Conservation (phyloP, 2,888 invertebrate genomes). For the Scotopteryx bipunctaria region DNA sequence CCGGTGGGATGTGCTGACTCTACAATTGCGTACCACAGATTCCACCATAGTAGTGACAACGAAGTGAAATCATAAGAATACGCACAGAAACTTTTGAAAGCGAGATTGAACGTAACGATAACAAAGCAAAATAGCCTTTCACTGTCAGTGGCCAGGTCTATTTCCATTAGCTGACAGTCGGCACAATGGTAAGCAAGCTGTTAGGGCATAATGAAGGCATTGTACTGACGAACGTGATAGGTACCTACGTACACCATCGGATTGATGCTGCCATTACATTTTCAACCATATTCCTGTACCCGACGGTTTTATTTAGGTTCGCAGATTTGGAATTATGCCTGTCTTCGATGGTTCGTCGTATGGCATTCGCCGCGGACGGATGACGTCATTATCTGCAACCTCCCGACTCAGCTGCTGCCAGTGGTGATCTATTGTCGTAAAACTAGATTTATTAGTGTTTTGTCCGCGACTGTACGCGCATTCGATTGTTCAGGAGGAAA, state of each 20-base stretch:
- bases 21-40: no score
- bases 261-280: conserved; percentile 15
- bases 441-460: conserved; percentile 66
- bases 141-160: conserved; percentile 44
- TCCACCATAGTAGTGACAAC: no score
- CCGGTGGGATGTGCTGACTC: no score
- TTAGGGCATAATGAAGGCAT: conserved; percentile 74
- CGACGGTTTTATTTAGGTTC: conserved; percentile 19
- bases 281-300: conserved; percentile 14
- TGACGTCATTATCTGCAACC: conserved; percentile 71
- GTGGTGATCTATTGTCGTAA: conserved; percentile 60
- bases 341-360: conserved; percentile 41
- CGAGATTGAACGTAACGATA: no score
- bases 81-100: no score
- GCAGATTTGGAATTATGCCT: conserved; percentile 29
- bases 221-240: conserved; percentile 48
- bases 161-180: conserved; percentile 63
- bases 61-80: no score
- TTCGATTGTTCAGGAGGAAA: conserved; percentile 9
- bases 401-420: conserved; percentile 63
- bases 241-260: conserved; percentile 28
- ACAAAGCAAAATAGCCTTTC: conserved; percentile 40
- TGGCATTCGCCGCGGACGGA: conserved; percentile 50
- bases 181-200: conserved; percentile 74
- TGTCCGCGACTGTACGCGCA: conserved; percentile 47